Base-by-base conservation (phyloP, 2,113 vertebrate genomes). In the Carlito syrichta region DNA sequence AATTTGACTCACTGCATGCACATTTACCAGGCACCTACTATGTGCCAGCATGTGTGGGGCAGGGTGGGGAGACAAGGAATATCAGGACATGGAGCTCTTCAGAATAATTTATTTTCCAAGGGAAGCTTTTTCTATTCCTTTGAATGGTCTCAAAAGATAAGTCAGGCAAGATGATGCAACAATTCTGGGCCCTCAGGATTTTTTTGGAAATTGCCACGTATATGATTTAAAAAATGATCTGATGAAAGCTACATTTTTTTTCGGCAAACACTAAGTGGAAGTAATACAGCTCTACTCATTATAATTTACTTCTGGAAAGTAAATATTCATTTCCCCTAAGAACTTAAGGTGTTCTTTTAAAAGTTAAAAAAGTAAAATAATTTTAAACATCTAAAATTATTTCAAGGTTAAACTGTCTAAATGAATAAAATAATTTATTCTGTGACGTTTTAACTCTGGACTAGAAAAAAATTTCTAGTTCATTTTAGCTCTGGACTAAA, bases 371-470 rank as follows among this genome's bases (percentile, higher is more conserved):
- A 78, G n/a, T 83, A 77, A 77, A 95, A 54, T 27, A 52, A 19
- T 83, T 88, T 93, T 52, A 78, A 54, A 54, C 19, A 23, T 54
- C 35, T 83, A 66, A 77, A 95, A 76, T 19, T 63, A 32, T 78
- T 88, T 94, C 74, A 93, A 84, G 43, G 77, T 79, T 97, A 95
- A 84, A 86, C 87, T 63, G 71, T 63, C 71, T 60, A 30, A 81
- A 43, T 77, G 56, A 83, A 76, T 91, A 83, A 95, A 86, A 83
- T 20, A 86, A 84, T 71, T 52, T 86, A 90, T 96, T 90, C 45
- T 69, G n/a, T 96, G 87, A 81, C 93, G 92, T 94, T 92, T 96
- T 81, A 85, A 56, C 78, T 97, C 77, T 89, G 85, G 82, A 82
- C 52, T 27, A 90, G 81, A 91, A 95, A 77, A 86, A 81, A 81